Base-by-base conservation (phyloP, 2,797 vertebrate species). In the Eutrigla gurnardus region DNA sequence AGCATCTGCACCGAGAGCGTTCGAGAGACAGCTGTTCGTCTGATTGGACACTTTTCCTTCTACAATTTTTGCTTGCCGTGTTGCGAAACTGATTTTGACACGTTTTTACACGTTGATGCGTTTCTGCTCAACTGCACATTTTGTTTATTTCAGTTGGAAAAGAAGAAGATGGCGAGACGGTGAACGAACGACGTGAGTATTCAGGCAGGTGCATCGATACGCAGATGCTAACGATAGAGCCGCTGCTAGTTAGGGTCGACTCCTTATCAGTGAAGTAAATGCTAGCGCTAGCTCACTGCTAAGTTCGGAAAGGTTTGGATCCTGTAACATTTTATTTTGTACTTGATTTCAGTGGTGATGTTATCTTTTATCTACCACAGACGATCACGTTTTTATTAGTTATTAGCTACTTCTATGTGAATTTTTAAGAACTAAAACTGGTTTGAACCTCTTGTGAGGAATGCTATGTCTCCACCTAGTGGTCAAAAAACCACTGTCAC, bases 11-110 rank as follows among this genome's bases (percentile, higher is more conserved):
- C 58, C 0, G 54, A 50, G 43, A 46, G 74, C 55, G 53, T 36
- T 76, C 83, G 78, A 80, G 86, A 88, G 91, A 92, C 91, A 93
- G 93, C 90, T 94, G 93, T 89, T 90, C 83, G 91, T 91, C 86
- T 90, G 92, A 91, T 92, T 88, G 87, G 88, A 91, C 88, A 88
- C 83, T 88, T 86, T 90, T 89, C 84, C 84, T 85, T 92, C 93
- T 91, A 86, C 89, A 91, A 88, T 87, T 87, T 87, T 25, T 88
- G 86, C 86, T 83, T 77, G 81, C 74, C 81, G 63, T 82, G 88
- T 89, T 87, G 86, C 69, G 75, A 88, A 88, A 85, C 76, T 33
- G 78, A 86, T 85, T 89, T 77, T 88, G 88, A 90, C 89, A 91
- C 78, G 39, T 87, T 57, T 83, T 57, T 83, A 71, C 37, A 47